Base-by-base conservation (phyloP, 2,797 vertebrate species). In the Staurois parvus region DNA sequence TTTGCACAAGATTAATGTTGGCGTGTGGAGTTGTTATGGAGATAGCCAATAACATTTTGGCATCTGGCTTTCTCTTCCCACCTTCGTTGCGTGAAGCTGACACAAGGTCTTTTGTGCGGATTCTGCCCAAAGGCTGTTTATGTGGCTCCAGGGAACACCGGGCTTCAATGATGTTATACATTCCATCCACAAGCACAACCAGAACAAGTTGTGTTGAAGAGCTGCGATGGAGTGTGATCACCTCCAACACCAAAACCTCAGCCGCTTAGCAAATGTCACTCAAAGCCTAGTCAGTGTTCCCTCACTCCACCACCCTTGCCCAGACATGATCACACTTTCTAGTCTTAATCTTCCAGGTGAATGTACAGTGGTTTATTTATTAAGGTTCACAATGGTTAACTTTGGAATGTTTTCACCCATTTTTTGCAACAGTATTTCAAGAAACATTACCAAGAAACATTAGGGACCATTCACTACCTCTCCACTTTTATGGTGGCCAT, bases 71-170 rank as follows among this genome's bases (percentile, higher is more conserved):
- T 75, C 56, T 52, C 72, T 26, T 74, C 34, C 29, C 40, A 32
- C 42, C 52, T 28, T 34, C 72, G 32, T 74, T 83, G 45, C 72
- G 28, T 75, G 26, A 21, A 45, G 28, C 28, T 75, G 72, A 83
- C 72, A 83, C 81, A 83, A 83, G 81, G 34, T 52, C 75, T 77
- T 77, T 70, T 84, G 74, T 84, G 42, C 56, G 32, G 45, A 76
- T 42, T 77, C 42, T 21, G 82, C 67, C 82, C 56, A 64, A 56
- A 72, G 66, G 74, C 74, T 70, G 82, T 56, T 84, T 70, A 84
- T 76, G 42, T 70, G 82, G 82, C 82, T 66, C 82, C 28, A 78
- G 83, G 83, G 83, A 84, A 4, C 19, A 28, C 28, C 11, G 37
- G 81, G 70, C 72, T 69, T 48, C 74, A 72, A 74, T 72, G 9